Evolutionary conservation across 2,113 vertebrate genomes (phyloP), one percentile per base, ranked within the genome.

Genomic region (Pristiophorus japonicus): DNA sequence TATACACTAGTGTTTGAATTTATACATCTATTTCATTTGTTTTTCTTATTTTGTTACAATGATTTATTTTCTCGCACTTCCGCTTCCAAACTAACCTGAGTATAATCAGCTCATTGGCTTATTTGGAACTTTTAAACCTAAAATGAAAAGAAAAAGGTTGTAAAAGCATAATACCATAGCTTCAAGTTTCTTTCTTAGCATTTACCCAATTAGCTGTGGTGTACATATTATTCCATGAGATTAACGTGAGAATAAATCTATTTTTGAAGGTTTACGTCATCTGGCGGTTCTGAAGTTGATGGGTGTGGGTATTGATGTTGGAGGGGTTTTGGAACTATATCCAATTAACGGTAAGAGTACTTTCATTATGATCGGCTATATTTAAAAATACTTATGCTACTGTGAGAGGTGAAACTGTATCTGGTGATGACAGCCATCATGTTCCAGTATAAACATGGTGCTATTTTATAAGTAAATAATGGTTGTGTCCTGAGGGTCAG

Each of bases 281-380:
- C 98, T 99, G 95, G 98, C 99, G 59, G 96, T 99, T 95, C 97
- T 99, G 96, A 99, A 99, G 97, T 96, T 99, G 96, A 97, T 98
- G 87, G 99, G 99, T 0, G 96, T 98, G 0, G 98, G 99, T 81
- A 96, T 97, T 34, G 96, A 97, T 55, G 97, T 98, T 96, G 98
- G 98, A 27, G 99, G 99, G 85, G 98, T 99, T 96, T 96, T 99
- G 97, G 99, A 99, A 96, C 96, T 99, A 8, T 99, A 99, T 96
- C 99, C 99, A 0, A 99, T 99, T 96, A 99, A 99, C 6, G 99
- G 99, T 99, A 97, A 98, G 98, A 91, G 70, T 95, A 70, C 45
- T 66, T 51, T 45, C 95, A 47, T 6, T 47, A 65, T 59, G 1
- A 55, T 38, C 16, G 2, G 42, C 95, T 88, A 38, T 94, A 55